These are phyloP conservation scores for Craterocephalus amniculus DNA, from an alignment of 2,797 vertebrate species.

Conservation along the genomic window DNA sequence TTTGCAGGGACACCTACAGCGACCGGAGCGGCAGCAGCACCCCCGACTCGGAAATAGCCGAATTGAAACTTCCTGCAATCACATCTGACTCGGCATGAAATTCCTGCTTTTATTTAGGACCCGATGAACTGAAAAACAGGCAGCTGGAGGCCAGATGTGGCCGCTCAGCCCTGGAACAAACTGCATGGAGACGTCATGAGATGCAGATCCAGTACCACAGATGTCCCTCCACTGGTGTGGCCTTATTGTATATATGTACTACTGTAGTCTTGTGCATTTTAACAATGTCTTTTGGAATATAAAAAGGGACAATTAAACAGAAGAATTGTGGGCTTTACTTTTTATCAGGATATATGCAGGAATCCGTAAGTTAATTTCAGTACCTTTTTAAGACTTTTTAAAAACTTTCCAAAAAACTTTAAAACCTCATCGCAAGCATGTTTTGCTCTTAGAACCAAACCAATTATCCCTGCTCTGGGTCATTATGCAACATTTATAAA, in stretches of 20 bases:
- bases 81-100: constrained; percentile 48
- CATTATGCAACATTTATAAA: too few relatives aligned
- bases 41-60: constrained; percentile 90
- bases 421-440: too few relatives aligned
- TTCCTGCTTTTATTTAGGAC: too few relatives aligned
- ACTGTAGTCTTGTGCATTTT: background rate
- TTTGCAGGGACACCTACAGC: constrained; percentile 90
- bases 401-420: too few relatives aligned
- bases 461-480: too few relatives aligned
- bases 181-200: background rate
- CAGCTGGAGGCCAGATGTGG: background rate
- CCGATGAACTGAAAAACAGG: background rate
- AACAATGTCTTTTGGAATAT: background rate
- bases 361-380: too few relatives aligned
- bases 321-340: background rate
- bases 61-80: constrained; percentile 85
- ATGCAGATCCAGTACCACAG: too few relatives aligned
- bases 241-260: constrained; percentile 34
- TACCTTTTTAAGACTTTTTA: too few relatives aligned
- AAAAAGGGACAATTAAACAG: background rate
- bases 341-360: too few relatives aligned
- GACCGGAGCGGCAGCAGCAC: constrained; percentile 90
- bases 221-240: constrained; percentile 1
- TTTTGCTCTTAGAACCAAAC: too few relatives aligned
- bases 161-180: background rate